Evolutionary conservation across 92 coral and sea anemone genomes (phyloP), one percentile per base, ranked within the genome.

Genomic region (Palythoa caribaeorum): DNA sequence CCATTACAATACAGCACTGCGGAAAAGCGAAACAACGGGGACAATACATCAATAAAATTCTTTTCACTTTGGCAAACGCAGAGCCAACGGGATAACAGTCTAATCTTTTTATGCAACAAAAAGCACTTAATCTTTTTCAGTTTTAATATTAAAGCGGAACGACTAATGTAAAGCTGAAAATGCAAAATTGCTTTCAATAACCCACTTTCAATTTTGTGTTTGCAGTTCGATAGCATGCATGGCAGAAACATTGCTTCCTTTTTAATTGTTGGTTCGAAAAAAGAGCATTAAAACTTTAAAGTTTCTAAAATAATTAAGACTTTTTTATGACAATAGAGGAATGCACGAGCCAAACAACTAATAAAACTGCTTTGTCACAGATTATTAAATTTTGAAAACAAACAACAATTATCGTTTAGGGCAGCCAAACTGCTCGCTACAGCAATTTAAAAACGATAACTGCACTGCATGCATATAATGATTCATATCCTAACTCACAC

Each of bases 1-100:
- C 59, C 76, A 84, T 90, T 72, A 86, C 59, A 88, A 84, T 87
- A 50, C 79, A 85, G 83, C 47, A 63, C 70, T 50, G 90, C 39
- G 83, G 86, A 92, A 91, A 79, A 93, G 90, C 93, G 93, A 91
- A 66, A 81, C 92, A 62, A 59, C 78, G 85, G 62, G 93, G 91
- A 91, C 94, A 95, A 91, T 93, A 92, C 85, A 89, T 93, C 94
- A 95, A 93, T 91, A 93, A 75, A 90, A 92, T 86, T 89, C 77
- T 81, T 89, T 92, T 89, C 79, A 48, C 55, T 36, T 37, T 66
- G 13, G 63, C 19, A 20, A 55, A 78, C 50, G 44, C 71, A 57
- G 28, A 60, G 73, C 74, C 85, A 38, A 80, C 73, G 62, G 21
- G 13, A 81, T 74, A 81, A 81, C 17, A 19, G 44, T 71, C 66